Conservation (phyloP, 2,113 vertebrate genomes). For the Hydrolagus affinis region DNA sequence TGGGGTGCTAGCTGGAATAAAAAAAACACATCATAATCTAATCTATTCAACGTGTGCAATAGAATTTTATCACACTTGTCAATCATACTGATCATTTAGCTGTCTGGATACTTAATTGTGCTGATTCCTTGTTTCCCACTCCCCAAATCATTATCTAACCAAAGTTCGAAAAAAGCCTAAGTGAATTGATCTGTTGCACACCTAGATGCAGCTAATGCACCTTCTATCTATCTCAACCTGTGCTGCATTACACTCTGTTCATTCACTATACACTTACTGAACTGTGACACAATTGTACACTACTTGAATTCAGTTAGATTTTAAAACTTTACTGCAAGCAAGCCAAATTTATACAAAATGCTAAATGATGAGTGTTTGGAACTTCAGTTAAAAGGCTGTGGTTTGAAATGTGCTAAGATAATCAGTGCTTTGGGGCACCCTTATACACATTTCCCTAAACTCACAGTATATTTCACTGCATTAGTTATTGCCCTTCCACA, state of each 20-base stretch:
- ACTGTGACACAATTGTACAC: background rate
- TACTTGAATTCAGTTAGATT: background rate
- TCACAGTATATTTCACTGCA: background rate
- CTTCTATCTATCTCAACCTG: no score
- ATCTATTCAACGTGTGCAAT: background rate
- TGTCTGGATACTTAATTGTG: background rate
- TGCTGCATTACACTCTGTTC: background rate
- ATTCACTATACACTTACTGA: background rate
- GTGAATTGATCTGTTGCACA: background rate
- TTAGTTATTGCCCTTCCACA: background rate
- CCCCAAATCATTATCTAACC: background rate
- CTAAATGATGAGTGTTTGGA: background rate
- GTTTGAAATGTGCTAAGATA: background rate
- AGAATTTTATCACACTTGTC: background rate
- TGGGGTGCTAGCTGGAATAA: conserved; percentile 8
- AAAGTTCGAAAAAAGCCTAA: background rate
- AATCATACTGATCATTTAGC: background rate
- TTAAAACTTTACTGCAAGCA: background rate
- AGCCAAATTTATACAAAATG: background rate
- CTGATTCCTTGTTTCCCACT: background rate
- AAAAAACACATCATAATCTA: background rate
- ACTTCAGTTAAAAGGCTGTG: background rate
- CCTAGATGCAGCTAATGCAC: background rate
- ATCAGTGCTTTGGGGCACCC: background rate
- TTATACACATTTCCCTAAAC: background rate